A percentile compares a stretch with the other conserved stretches of the same genome.
These are phyloP conservation scores for Harpalus rubripes DNA, from an alignment of 2,888 invertebrate species.

Conservation along the genomic window DNA sequence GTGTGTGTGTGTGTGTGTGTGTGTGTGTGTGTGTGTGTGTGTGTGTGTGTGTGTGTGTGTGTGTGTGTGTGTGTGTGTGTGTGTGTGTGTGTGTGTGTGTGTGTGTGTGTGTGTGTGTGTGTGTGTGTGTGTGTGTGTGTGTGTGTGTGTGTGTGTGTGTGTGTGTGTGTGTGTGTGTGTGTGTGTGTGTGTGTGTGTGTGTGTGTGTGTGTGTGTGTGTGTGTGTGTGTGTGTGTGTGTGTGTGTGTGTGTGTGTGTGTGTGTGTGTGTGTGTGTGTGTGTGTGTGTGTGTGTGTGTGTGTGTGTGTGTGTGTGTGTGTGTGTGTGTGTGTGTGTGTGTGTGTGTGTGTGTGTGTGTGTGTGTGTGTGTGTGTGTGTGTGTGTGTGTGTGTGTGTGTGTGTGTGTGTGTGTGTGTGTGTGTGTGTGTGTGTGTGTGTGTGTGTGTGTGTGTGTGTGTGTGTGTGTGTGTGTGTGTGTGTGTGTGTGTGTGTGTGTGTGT, in stretches of 20 bases:
- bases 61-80: conserved; percentile 18
- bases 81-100: conserved; percentile 21
- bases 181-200: conserved; percentile 21
- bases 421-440: conserved; percentile 21
- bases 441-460: conserved; percentile 18
- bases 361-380: conserved; percentile 21
- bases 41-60: conserved; percentile 15
- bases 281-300: conserved; percentile 21
- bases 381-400: conserved; percentile 21
- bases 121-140: conserved; percentile 21
- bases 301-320: conserved; percentile 21
- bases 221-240: conserved; percentile 21
- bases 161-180: conserved; percentile 21
- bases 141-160: conserved; percentile 21
- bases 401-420: conserved; percentile 21
- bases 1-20: conserved; percentile 18
- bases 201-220: conserved; percentile 21
- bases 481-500: conserved; percentile 30
- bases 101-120: conserved; percentile 21
- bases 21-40: conserved; percentile 18
- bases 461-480: conserved; percentile 37
- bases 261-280: conserved; percentile 21
- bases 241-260: conserved; percentile 21
- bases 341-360: conserved; percentile 21
- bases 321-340: conserved; percentile 21